Conservation (phyloP, 2,888 invertebrate genomes). For the Brenthis ino region DNA sequence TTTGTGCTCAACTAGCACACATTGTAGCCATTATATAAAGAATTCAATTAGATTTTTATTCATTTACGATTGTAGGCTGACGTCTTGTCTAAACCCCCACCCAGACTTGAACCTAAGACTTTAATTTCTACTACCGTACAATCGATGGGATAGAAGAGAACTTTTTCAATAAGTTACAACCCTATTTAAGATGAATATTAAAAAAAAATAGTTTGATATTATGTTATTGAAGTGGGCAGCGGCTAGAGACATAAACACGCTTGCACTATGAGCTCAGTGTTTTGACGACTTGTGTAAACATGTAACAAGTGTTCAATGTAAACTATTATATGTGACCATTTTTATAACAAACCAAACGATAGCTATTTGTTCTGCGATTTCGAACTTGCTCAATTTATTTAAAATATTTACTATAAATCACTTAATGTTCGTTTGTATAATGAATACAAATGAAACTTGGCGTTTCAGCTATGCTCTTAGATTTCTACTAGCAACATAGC, state of each 20-base stretch:
- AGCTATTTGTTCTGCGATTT: constrained; percentile 11
- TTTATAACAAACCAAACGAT: constrained; percentile 42
- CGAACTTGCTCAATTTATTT: constrained; percentile 3
- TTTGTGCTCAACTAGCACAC: no score
- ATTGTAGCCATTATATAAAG: no score
- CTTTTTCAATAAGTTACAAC: constrained; percentile 1
- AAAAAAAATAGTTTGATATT: constrained; percentile 41
- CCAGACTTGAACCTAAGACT: no score
- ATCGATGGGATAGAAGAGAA: background rate
- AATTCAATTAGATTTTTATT: no score
- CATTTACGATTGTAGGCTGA: no score
- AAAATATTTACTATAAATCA: constrained; percentile 2
- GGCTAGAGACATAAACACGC: constrained; percentile 55
- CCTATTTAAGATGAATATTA: constrained; percentile 29
- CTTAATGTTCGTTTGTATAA: no score
- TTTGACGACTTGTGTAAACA: constrained; percentile 69
- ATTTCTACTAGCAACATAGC: no score
- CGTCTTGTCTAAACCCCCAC: no score
- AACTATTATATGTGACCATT: constrained; percentile 49
- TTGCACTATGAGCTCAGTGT: constrained; percentile 73
- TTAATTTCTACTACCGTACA: background rate
- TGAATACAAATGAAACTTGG: no score
- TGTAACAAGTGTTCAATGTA: constrained; percentile 55
- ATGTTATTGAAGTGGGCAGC: constrained; percentile 43
- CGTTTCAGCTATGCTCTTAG: no score